phyloP scores from a whole-genome alignment of 2,113 vertebrate species.

The Hypomesus transpacificus region DNA sequence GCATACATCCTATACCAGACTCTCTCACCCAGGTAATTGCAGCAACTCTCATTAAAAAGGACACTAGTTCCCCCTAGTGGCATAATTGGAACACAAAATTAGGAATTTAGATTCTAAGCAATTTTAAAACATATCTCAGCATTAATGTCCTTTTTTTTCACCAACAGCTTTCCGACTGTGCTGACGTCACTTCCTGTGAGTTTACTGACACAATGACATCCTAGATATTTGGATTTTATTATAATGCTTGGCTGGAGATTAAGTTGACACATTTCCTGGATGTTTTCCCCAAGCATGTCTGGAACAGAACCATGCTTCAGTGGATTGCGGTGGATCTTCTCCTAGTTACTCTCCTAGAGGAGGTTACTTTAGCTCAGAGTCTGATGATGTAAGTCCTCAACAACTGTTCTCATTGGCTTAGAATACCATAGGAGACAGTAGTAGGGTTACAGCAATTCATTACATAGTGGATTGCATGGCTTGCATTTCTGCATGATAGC shows the following conservation, averaged over 20 bases:
- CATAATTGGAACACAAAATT: slow-evolving; percentile 1
- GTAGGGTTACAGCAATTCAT: too few relatives aligned
- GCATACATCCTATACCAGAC: slow-evolving; percentile 23
- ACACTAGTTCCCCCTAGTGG: slow-evolving; percentile 31
- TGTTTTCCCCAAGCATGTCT: slow-evolving; percentile 50
- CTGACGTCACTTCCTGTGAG: slow-evolving; percentile 44
- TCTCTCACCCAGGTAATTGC: slow-evolving; percentile 15
- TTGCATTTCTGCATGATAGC: too few relatives aligned
- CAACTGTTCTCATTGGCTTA: neutral
- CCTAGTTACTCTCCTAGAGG: slow-evolving; percentile 63
- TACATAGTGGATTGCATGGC: too few relatives aligned
- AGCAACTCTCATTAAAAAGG: neutral
- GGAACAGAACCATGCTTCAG: slow-evolving; percentile 46
- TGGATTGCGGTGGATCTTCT: slow-evolving; percentile 47
- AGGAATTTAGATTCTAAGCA: neutral
- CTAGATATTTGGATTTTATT: neutral
- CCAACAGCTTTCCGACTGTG: slow-evolving; percentile 42
- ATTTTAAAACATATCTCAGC: too few relatives aligned
- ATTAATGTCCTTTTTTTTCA: slow-evolving; percentile 4
- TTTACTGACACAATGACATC: slow-evolving; percentile 10
- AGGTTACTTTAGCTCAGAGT: slow-evolving; percentile 66
- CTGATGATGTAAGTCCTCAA: slow-evolving; percentile 71
- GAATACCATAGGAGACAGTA: too few relatives aligned
- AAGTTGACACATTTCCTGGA: neutral
- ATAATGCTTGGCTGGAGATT: neutral